These are phyloP conservation scores for Pseudochromis fuscus DNA, from an alignment of 2,797 vertebrate species.

Conservation along the genomic window DNA sequence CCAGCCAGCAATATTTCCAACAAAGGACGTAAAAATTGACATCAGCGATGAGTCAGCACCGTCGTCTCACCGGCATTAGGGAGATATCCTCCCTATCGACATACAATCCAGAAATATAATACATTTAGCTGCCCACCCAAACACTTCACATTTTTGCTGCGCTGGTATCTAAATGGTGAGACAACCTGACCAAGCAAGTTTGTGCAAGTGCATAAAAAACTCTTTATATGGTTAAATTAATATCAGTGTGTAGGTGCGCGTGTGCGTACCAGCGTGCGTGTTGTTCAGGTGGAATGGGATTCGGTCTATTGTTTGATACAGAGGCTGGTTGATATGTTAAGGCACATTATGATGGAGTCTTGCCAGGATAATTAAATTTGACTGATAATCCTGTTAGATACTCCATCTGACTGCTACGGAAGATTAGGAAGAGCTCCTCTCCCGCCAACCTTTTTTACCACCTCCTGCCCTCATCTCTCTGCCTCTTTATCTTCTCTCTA, in stretches of 20 bases:
- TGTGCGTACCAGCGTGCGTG: slow-evolving; percentile 9
- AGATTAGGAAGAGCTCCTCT: slow-evolving; percentile 76
- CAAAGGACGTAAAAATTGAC: slow-evolving; percentile 70
- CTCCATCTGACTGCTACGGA: slow-evolving; percentile 74
- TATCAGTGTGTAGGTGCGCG: slow-evolving; percentile 18
- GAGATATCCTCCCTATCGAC: slow-evolving; percentile 70
- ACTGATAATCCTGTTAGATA: slow-evolving; percentile 82
- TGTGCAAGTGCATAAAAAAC: slow-evolving; percentile 64
- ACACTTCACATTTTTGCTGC: slow-evolving; percentile 79
- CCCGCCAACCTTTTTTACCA: slow-evolving; percentile 68
- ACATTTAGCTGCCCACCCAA: slow-evolving; percentile 75
- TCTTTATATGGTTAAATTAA: slow-evolving; percentile 70
- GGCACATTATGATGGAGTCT: slow-evolving; percentile 77
- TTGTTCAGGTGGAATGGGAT: slow-evolving; percentile 60
- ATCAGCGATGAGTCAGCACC: slow-evolving; percentile 76
- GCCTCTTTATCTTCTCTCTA: slow-evolving; percentile 67
- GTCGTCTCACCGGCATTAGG: slow-evolving; percentile 63
- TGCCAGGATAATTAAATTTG: slow-evolving; percentile 80
- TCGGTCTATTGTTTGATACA: slow-evolving; percentile 65
- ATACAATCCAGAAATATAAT: slow-evolving; percentile 75
- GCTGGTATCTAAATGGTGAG: slow-evolving; percentile 64
- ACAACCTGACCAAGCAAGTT: slow-evolving; percentile 76
- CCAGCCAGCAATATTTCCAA: slow-evolving; percentile 71
- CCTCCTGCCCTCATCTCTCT: slow-evolving; percentile 46
- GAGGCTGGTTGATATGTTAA: slow-evolving; percentile 68